Evolutionary conservation across 2,888 invertebrate species (phyloP), one percentile per base, ranked within the genome.

Genomic region (Cerastis leucographa): DNA sequence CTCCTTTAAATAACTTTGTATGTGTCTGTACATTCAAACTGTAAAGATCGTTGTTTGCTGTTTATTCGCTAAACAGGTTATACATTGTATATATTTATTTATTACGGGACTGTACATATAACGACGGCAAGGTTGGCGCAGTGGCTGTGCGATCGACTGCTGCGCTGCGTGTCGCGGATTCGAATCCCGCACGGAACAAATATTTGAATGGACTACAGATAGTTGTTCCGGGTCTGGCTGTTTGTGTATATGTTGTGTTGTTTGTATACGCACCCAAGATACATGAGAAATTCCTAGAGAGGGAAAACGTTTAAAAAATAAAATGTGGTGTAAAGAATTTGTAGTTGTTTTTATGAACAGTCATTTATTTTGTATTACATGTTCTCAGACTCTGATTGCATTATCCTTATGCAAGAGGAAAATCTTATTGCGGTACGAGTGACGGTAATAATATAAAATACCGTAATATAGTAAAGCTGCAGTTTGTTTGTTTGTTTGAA

Each of bases 1-100:
- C 82, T 78, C 78, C 40, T 78, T 40, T 29, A 61, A 61, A 49
- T 42, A 42, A 62, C 35, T 56, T 61, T 69, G 29, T 49, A 22
- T 56, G 35, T 51, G 49, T n/a, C 17, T 51, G 59, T 74, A 70
- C 81, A 66, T 68, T 62, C 35, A 22, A 54, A 25, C 2, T 49
- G 7, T 61, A 14, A 61, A 25, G 22, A 70, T 7, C 6, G 68
- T 44, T 61, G 12, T 25, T 22, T 49, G 17, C 14, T 42, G 64
- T n/a, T 42, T 11, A 42, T n/a, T 64, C 42, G 42, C 42, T 42
- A 35, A 19, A 35, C 19, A 19, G 9, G 11, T 61, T 19, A 12
- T 35, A 35, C 35, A 35, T n/a, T n/a, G n/a, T n/a, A n/a, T 29
- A 17, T 61, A 8, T 59, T 59, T 29, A 59, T 59, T 59, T 17